Base-by-base conservation (phyloP, 1,140 invertebrate genomes). In the Lycorma delicatula region DNA sequence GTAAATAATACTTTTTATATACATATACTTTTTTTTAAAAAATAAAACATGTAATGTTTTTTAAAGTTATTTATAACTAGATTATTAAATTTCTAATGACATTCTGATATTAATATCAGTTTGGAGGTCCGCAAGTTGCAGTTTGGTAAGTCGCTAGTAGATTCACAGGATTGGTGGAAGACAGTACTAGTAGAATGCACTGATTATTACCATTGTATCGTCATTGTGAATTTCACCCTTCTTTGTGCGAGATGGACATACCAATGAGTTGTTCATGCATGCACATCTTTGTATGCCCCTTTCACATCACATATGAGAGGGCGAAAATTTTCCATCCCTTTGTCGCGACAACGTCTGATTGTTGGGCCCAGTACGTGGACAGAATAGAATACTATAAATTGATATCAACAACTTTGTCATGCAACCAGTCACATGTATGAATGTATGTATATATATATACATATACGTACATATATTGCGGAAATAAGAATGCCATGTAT, bases 221-320 rank as follows among this genome's bases (percentile, higher is more conserved):
- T n/a, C n/a, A n/a, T n/a, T n/a, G n/a, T n/a, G n/a, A n/a, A n/a
- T n/a, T n/a, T n/a, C n/a, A n/a, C n/a, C n/a, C 31, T 9, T 34
- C n/a, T 34, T 34, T 34, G 31, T 34, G n/a, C 31, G 31, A 34
- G 36, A 16, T 22, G 41, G 41, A 20, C 41, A 44, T 44, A 44
- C 41, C 41, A 22, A 44, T 44, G 41, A 44, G 41, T 44, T 44
- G 41, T 44, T 44, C 41, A 44, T 44, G 41, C 41, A 44, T 44
- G 36, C 36, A 41, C 36, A 22, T 44, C 41, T 44, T 44, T 44
- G 41, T 44, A 22, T 22, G 7, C 5, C 12, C n/a, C 36, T 16
- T 22, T 16, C 41, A 16, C 41, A 20, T 44, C 41, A 22, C 41
- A 44, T 44, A 44, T 44, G 41, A 44, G 41, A 44, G 41, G 41